phyloP scores from a whole-genome alignment of 2,888 invertebrate genomes.

The Lepidocyrtinus sp. region DNA sequence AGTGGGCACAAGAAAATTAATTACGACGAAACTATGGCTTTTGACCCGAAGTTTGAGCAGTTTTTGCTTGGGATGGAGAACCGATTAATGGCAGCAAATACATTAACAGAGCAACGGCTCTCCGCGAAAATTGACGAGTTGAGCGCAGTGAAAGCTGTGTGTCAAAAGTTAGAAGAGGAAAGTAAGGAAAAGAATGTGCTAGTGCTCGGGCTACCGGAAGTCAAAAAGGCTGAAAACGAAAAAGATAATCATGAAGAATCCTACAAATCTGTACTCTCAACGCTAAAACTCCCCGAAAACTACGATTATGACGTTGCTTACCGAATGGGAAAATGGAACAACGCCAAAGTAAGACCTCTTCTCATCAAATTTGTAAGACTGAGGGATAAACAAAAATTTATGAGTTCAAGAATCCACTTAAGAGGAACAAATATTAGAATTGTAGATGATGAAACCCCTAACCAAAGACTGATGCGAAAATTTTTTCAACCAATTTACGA shows the following conservation, averaged over 20 bases:
- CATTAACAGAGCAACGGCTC: too few relatives aligned
- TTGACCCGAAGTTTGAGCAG: too few relatives aligned
- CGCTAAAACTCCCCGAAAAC: too few relatives aligned
- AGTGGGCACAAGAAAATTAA: too few relatives aligned
- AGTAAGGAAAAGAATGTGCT: slow-evolving; percentile 2
- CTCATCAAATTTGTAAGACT: not conserved
- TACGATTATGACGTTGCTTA: not conserved
- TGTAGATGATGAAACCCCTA: not conserved
- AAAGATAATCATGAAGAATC: not conserved
- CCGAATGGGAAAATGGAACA: not conserved
- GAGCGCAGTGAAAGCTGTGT: too few relatives aligned
- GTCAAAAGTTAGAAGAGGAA: slow-evolving; percentile 2
- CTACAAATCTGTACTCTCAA: not conserved
- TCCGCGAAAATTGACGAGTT: too few relatives aligned
- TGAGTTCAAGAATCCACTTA: not conserved
- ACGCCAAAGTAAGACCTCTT: not conserved
- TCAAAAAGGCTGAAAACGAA: not conserved
- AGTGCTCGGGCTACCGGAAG: not conserved
- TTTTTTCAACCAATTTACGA: not conserved
- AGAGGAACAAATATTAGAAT: not conserved
- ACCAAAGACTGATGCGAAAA: not conserved
- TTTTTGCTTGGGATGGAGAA: too few relatives aligned
- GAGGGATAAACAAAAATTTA: not conserved
- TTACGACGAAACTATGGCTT: too few relatives aligned
- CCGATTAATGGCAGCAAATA: too few relatives aligned